Evolutionary conservation across 2,888 invertebrate species (phyloP).

Genomic region (Altica lythri): DNA sequence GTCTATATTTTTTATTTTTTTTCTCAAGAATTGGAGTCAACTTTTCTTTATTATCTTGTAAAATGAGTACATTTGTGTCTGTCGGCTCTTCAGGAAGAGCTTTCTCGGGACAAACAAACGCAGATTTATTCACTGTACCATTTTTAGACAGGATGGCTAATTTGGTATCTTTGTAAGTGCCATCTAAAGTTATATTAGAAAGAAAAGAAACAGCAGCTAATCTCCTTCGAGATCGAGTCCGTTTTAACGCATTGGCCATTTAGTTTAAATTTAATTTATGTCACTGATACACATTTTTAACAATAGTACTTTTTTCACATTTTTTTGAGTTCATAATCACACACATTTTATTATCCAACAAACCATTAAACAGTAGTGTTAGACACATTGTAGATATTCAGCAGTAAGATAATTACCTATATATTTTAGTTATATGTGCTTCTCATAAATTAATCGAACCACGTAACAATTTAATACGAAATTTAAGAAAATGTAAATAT

Average conservation of each 20-base stretch:
- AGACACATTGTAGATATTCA: too few species aligned
- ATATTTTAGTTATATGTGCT: too few species aligned
- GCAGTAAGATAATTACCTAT: too few species aligned
- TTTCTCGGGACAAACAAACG: conserved; percentile 41
- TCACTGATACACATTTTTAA: conserved; percentile 46
- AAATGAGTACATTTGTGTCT: conserved; percentile 22
- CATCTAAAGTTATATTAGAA: conserved; percentile 93
- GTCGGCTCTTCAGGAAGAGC: conserved; percentile 53
- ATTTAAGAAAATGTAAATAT: too few species aligned
- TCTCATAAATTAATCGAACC: too few species aligned
- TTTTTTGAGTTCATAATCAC: conserved; percentile 30
- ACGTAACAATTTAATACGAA: too few species aligned
- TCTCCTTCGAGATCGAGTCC: conserved; percentile 76
- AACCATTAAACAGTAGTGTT: conserved; percentile 6
- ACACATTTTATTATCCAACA: background rate
- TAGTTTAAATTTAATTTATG: conserved; percentile 34
- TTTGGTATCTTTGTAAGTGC: conserved; percentile 77
- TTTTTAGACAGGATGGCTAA: conserved; percentile 59
- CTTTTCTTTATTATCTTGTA: conserved; percentile 35
- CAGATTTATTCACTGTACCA: conserved; percentile 51
- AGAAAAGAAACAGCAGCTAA: conserved; percentile 93
- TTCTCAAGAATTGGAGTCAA: conserved; percentile 31
- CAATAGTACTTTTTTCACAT: conserved; percentile 51
- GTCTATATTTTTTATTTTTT: conserved; percentile 30
- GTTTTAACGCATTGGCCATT: conserved; percentile 63